Base-by-base conservation (phyloP, 2,113 vertebrate genomes). In the Planiliza haematocheilus region DNA sequence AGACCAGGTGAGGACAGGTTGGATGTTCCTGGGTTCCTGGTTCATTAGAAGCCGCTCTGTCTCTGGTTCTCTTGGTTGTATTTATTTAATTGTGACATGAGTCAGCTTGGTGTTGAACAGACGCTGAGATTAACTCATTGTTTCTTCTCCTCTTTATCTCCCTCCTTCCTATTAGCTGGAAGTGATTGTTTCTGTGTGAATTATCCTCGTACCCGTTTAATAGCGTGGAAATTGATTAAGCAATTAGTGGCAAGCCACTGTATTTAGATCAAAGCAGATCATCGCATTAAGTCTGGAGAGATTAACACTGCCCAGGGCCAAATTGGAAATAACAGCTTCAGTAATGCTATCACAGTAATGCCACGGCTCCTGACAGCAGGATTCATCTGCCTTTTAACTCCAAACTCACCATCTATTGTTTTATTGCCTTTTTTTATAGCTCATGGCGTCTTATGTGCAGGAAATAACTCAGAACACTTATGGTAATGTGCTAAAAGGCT, bases 141-240 rank as follows among this genome's bases (percentile, higher is more conserved):
- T 14, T n/a, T 52, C 53, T 2, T 5, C 41, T 37, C 53, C 55
- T 59, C 49, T 73, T 75, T 21, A 30, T 72, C 64, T 18, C 50
- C 45, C 55, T 30, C 50, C 11, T 12, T 67, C 56, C 72, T 42
- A 24, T 84, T 69, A 16, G 72, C 72, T 62, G 61, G 51, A 49
- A 64, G 74, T 62, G 68, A 69, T 77, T 84, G 79, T 87, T 74
- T 82, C 79, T 53, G 45, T 57, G 52, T 51, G 69, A 79, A 82
- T 83, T 49, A 82, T 88, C 62, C 70, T 74, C 46, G 46, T 66
- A 50, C 62, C 30, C 60, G 9, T 46, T 61, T 81, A 79, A 74
- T 62, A 74, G 65, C 20, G 7, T 82, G 69, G 57, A 87, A 80
- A 87, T 83, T 82, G 82, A 89, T 89, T 71, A 83, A 69, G 53